A percentile compares a stretch with the other conserved stretches of the same genome.
phyloP scores from a whole-genome alignment of 1,140 invertebrate genomes.

The Drosophila bocqueti region DNA sequence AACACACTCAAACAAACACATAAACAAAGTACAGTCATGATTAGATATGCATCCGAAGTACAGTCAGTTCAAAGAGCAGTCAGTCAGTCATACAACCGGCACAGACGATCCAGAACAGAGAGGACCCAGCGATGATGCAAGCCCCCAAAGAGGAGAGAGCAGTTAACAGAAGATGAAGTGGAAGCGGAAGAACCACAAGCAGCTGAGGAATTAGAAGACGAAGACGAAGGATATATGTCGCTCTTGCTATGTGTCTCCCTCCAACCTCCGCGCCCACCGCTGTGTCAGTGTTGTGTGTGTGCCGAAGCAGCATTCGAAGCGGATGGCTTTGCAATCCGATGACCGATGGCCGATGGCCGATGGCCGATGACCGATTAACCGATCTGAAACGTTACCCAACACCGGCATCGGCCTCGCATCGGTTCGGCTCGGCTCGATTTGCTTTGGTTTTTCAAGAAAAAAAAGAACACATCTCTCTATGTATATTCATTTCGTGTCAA shows the following conservation, averaged over 20 bases:
- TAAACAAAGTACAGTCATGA: slow-evolving; percentile 25
- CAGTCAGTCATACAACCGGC: slow-evolving; percentile 46
- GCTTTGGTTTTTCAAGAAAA: slow-evolving; percentile 57
- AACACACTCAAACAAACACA: slow-evolving; percentile 6
- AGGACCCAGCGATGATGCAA: slow-evolving; percentile 4
- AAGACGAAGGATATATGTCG: slow-evolving; percentile 7
- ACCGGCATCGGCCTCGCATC: slow-evolving; percentile 16
- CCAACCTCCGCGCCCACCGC: slow-evolving; percentile 27
- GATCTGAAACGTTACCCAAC: not conserved
- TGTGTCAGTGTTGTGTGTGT: slow-evolving; percentile 41
- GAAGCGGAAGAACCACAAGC: not conserved
- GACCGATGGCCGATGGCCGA: slow-evolving; percentile 5
- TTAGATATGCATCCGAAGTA: slow-evolving; percentile 33
- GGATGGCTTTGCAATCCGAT: slow-evolving; percentile 20
- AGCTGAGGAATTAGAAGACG: slow-evolving; percentile 7
- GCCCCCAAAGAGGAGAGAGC: slow-evolving; percentile 2
- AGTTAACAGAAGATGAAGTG: not conserved
- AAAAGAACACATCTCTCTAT: slow-evolving; percentile 45
- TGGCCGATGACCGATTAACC: not conserved
- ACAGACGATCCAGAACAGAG: slow-evolving; percentile 25
- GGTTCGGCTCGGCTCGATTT: slow-evolving; percentile 51
- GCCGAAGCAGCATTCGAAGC: slow-evolving; percentile 26
- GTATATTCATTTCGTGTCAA: slow-evolving; percentile 71
- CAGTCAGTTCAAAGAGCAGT: slow-evolving; percentile 32
- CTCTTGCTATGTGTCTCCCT: slow-evolving; percentile 41